Percentiles rank a stretch among this genome's conserved stretches.
phyloP scores from a whole-genome alignment of 2,888 invertebrate genomes.

The Drosophila nr. perissopoda region DNA sequence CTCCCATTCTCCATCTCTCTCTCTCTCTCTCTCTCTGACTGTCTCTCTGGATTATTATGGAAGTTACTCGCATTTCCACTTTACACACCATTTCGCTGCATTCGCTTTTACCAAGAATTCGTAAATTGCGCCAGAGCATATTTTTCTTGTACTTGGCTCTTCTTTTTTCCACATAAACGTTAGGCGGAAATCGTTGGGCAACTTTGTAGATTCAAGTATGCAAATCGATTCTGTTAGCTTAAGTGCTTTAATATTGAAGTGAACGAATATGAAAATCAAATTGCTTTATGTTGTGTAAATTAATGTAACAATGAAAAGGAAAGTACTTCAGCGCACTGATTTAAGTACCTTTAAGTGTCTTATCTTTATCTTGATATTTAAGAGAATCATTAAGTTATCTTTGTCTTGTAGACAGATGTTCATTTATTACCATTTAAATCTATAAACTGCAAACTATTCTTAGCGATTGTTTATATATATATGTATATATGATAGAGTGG shows the following conservation, averaged over 20 bases:
- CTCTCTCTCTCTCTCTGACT: too few relatives aligned
- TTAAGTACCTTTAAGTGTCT: background rate
- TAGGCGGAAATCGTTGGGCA: constrained; percentile 2
- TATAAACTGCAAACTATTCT: too few relatives aligned
- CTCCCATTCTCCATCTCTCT: too few relatives aligned
- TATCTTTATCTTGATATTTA: background rate
- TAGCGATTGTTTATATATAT: background rate
- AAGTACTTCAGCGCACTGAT: background rate
- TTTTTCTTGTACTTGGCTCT: background rate
- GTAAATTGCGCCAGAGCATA: constrained; percentile 4
- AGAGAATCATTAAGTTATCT: background rate
- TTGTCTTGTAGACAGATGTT: background rate
- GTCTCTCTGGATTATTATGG: constrained; percentile 54
- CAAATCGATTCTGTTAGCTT: constrained; percentile 19
- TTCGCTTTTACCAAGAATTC: constrained; percentile 13
- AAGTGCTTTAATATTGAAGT: background rate
- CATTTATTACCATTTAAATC: too few relatives aligned
- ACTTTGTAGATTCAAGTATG: background rate
- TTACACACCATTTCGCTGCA: constrained; percentile 17
- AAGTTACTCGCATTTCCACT: constrained; percentile 32
- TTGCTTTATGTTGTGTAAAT: background rate
- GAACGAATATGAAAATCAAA: background rate
- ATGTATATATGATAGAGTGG: background rate
- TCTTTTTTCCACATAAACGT: background rate
- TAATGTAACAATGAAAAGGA: background rate